phyloP scores from a whole-genome alignment of 2,113 vertebrate species.

The Typhlomys cinereus region DNA sequence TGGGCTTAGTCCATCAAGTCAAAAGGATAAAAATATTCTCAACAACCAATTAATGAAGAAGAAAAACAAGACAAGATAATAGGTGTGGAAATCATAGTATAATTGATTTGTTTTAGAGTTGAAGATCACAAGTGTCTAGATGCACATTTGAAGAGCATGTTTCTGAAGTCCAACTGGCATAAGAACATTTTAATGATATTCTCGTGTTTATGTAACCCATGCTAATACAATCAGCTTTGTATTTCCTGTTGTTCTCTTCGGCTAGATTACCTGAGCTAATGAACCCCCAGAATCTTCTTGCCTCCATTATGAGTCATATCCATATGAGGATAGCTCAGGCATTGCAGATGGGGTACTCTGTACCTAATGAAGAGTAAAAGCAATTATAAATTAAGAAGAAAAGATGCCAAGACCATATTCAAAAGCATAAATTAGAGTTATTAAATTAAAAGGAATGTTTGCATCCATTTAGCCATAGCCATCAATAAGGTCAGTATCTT shows the following conservation, averaged over 20 bases:
- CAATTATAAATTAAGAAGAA: background rate
- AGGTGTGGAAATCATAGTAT: background rate
- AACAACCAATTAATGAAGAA: background rate
- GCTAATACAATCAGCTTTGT: background rate
- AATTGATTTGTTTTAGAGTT: background rate
- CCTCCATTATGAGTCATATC: too few species aligned
- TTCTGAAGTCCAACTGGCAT: conserved; percentile 1
- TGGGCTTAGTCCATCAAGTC: background rate
- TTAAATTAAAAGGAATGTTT: background rate
- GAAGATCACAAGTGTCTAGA: background rate
- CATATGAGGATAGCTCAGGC: too few species aligned
- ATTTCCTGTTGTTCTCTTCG: conserved; percentile 7
- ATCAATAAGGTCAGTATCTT: background rate
- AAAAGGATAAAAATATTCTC: background rate
- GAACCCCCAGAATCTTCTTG: too few species aligned
- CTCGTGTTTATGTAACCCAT: background rate
- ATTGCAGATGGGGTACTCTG: too few species aligned
- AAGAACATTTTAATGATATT: conserved; percentile 1
- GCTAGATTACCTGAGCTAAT: too few species aligned
- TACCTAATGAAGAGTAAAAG: background rate
- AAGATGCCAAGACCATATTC: background rate
- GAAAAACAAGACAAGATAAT: background rate
- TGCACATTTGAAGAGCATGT: background rate
- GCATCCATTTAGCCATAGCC: background rate
- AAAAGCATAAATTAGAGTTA: background rate